Base-by-base conservation (phyloP, 2,888 invertebrate species). In the Pseudococcus viburni region DNA sequence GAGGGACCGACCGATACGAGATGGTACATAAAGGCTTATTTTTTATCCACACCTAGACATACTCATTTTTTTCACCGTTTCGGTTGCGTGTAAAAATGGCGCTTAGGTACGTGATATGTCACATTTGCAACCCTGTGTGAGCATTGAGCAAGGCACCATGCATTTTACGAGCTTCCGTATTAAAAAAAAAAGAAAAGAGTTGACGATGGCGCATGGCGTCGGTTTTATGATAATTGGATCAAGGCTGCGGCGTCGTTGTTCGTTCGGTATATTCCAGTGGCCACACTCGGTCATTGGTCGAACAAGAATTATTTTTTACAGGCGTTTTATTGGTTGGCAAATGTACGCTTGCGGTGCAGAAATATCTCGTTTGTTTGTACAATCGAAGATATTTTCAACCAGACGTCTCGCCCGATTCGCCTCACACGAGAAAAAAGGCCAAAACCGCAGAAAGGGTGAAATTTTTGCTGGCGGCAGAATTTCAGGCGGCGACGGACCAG, bases 91-190 rank as follows among this genome's bases (percentile, higher is more conserved):
- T 64, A 22, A 64, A 64, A 64, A 64, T 64, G 22, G 19, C 22
- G 22, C 64, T 64, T 64, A 64, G 7, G 22, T 22, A 64, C 64
- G 64, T 64, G 64, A 64, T 64, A 64, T 64, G 64, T 64, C 64
- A 64, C 64, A 64, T 64, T 64, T 64, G 64, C 64, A 64, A 64
- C 11, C 22, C 22, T 64, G 22, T 22, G 22, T 19, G 64, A 64
- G 64, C 22, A 64, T 22, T 15, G 64, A 19, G 64, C 59, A 59
- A 59, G 59, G 59, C 59, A 59, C 59, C 59, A 59, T 59, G 59
- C 64, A 64, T 64, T 64, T 64, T 64, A 64, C 64, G 64, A 64
- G 64, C 64, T 64, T 64, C 64, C 64, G 64, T 64, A 64, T 64
- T 22, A 11, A 22, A 64, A 22, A 11, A 64, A 64, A 64, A 64